A percentile compares a stretch with the other conserved stretches of the same genome.
These are phyloP conservation scores for Channallabes apus DNA, from an alignment of 2,797 vertebrate genomes.

Conservation along the genomic window DNA sequence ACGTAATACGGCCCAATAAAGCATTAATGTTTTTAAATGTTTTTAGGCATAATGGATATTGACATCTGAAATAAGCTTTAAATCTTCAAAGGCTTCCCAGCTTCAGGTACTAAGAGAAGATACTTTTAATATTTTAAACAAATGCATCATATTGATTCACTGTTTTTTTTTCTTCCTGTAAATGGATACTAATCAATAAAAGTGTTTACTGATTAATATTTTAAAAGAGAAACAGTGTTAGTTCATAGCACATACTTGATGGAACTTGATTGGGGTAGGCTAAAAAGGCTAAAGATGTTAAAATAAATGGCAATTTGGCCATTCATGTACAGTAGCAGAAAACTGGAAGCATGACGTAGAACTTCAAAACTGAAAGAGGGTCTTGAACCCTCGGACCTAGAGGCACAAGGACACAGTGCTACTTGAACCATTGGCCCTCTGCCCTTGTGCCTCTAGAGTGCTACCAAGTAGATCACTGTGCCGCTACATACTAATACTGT, in stretches of 20 bases:
- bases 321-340: not conserved
- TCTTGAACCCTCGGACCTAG: too few species aligned
- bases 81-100: conserved; percentile 9
- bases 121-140: conserved; percentile 14
- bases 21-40: not conserved
- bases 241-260: not conserved
- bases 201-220: not conserved
- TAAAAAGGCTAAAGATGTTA: not conserved
- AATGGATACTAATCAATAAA: not conserved
- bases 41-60: conserved; percentile 24
- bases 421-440: too few species aligned
- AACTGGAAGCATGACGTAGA: too few species aligned
- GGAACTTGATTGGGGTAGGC: not conserved
- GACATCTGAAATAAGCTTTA: conserved; percentile 26
- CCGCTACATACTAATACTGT: too few species aligned
- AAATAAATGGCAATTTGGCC: not conserved
- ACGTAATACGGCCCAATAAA: not conserved
- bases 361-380: too few species aligned
- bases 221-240: not conserved
- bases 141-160: not conserved
- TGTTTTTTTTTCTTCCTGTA: not conserved
- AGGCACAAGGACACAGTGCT: too few species aligned
- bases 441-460: too few species aligned
- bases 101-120: not conserved
- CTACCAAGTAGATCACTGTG: too few species aligned